Conservation (phyloP, 2,888 invertebrate species). For the Petrophora chlorosata region DNA sequence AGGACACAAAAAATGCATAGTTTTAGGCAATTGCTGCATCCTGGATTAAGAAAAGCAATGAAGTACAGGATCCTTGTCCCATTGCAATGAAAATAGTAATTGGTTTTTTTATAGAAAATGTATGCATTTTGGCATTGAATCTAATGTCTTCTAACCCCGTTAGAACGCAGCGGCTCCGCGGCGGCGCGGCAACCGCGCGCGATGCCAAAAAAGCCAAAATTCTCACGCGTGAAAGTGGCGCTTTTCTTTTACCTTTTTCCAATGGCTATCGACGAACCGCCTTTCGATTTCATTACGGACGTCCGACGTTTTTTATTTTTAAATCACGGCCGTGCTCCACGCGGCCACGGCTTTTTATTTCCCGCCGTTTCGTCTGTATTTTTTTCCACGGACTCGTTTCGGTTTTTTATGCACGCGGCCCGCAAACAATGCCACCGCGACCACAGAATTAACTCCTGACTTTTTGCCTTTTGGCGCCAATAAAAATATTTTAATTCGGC, state of each 20-base stretch:
- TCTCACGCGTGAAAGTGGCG: conserved; percentile 81
- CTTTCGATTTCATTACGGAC: conserved; percentile 84
- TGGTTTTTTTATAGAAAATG: too few species aligned
- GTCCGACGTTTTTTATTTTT: conserved; percentile 81
- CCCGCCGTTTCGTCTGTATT: conserved; percentile 70
- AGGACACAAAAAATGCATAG: too few species aligned
- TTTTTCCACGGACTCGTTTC: conserved; percentile 70
- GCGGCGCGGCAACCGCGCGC: conserved; percentile 46
- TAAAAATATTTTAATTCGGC: conserved; percentile 82
- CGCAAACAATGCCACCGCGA: conserved; percentile 81
- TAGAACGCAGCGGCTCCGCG: conserved; percentile 47
- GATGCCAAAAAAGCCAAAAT: conserved; percentile 75
- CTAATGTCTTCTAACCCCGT: conserved; percentile 43
- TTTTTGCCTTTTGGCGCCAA: conserved; percentile 79
- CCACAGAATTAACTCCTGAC: conserved; percentile 80
- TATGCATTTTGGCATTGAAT: too few species aligned
- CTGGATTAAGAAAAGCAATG: too few species aligned
- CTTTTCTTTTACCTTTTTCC: conserved; percentile 80
- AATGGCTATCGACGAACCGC: conserved; percentile 82
- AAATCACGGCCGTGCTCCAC: conserved; percentile 77
- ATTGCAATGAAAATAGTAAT: too few species aligned
- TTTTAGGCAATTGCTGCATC: too few species aligned
- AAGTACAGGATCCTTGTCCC: too few species aligned
- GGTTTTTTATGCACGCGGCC: conserved; percentile 77
- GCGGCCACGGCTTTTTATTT: conserved; percentile 70